Conservation (phyloP, 2,888 invertebrate genomes). For the Isotomurus palustris region DNA sequence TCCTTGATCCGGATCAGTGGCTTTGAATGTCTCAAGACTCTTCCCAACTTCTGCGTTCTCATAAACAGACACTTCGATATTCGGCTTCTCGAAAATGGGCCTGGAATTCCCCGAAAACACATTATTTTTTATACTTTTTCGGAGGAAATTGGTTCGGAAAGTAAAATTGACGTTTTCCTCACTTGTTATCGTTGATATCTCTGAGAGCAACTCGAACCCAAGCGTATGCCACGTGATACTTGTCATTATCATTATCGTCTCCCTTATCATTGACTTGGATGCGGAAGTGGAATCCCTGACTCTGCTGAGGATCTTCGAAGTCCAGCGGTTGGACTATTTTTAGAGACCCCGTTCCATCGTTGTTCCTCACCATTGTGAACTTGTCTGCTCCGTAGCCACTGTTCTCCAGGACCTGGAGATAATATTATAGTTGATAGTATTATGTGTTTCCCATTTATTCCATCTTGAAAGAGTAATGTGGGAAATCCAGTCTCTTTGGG, state of each 20-base stretch:
- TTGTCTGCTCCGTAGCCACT: constrained; percentile 94
- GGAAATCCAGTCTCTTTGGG: background rate
- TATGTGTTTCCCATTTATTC: too few relatives aligned
- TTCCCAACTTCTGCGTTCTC: constrained; percentile 91
- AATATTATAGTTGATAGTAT: too few relatives aligned
- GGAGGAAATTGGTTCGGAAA: background rate
- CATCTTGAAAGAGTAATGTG: background rate
- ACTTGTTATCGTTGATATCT: constrained; percentile 55
- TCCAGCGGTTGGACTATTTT: constrained; percentile 94
- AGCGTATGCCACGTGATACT: constrained; percentile 92
- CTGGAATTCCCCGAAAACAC: constrained; percentile 77
- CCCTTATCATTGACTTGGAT: constrained; percentile 93
- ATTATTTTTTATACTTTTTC: background rate
- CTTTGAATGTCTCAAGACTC: constrained; percentile 86
- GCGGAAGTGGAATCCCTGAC: constrained; percentile 89
- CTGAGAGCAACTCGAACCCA: constrained; percentile 89
- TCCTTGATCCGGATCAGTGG: constrained; percentile 92
- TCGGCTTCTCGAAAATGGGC: constrained; percentile 87
- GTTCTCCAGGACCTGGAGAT: constrained; percentile 71
- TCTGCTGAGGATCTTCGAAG: constrained; percentile 89
- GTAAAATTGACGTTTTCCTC: background rate
- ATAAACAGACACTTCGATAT: constrained; percentile 84
- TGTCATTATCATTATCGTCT: constrained; percentile 92
- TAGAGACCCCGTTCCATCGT: constrained; percentile 89
- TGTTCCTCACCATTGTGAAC: constrained; percentile 93